Evolutionary conservation across 2,888 invertebrate genomes (phyloP).

Genomic region (Chrysotoxum bicinctum): DNA sequence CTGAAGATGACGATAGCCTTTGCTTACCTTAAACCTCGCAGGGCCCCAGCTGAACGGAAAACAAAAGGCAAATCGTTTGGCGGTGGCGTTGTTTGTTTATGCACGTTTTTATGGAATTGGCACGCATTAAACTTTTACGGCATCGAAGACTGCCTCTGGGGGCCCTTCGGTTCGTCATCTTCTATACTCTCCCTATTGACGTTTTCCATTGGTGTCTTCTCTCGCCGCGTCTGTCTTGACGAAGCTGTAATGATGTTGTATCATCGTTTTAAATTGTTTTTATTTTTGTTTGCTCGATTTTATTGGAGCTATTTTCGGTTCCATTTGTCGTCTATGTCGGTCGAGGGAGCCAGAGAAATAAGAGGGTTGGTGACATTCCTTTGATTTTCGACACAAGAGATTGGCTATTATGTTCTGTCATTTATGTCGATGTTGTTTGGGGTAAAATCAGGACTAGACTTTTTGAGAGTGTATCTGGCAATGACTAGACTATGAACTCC

Average conservation of each 20-base stretch:
- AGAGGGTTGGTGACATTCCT: constrained; percentile 46
- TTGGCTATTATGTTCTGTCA: constrained; percentile 63
- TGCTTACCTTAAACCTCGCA: not conserved
- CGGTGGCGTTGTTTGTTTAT: constrained; percentile 64
- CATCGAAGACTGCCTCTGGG: constrained; percentile 15
- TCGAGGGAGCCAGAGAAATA: not conserved
- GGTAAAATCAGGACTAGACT: constrained; percentile 20
- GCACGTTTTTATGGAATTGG: constrained; percentile 67
- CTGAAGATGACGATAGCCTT: constrained; percentile 13
- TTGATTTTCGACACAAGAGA: constrained; percentile 68
- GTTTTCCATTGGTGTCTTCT: constrained; percentile 7
- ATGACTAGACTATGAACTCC: not conserved
- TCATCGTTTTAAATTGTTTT: constrained; percentile 72
- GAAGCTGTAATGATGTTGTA: constrained; percentile 70
- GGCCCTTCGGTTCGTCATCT: not conserved
- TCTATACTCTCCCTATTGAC: not conserved
- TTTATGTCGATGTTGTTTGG: constrained; percentile 34
- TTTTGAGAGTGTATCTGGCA: not conserved
- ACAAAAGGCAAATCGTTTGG: constrained; percentile 26
- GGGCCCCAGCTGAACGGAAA: not conserved
- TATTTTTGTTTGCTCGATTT: constrained; percentile 68
- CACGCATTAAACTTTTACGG: constrained; percentile 65
- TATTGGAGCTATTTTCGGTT: constrained; percentile 70
- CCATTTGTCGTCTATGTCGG: constrained; percentile 7
- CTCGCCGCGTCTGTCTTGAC: not conserved